Conservation (phyloP, 2,113 vertebrate species). For the Plestiodon gilberti region DNA sequence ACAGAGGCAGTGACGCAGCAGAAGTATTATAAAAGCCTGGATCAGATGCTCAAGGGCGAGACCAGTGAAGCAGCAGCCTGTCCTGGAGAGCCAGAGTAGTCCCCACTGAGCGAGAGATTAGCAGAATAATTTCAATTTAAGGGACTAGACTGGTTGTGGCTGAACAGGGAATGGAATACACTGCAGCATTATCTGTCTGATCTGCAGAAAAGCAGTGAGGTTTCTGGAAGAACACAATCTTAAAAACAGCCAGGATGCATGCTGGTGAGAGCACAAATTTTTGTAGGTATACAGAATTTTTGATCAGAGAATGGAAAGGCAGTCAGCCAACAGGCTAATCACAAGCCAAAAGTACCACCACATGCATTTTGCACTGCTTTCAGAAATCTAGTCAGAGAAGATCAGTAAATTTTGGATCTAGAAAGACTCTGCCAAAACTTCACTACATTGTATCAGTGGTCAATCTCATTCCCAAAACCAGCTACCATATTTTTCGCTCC, state of each 20-base stretch:
- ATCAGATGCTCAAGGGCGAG: background rate
- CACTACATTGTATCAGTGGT: too few relatives aligned
- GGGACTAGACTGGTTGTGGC: background rate
- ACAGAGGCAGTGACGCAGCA: background rate
- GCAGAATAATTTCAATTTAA: background rate
- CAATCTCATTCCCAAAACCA: background rate
- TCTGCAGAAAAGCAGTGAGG: background rate
- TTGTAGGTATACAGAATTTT: too few relatives aligned
- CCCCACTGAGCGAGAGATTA: background rate
- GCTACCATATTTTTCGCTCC: too few relatives aligned
- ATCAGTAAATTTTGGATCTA: too few relatives aligned
- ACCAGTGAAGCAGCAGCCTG: background rate
- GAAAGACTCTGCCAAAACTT: too few relatives aligned
- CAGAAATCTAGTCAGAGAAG: too few relatives aligned
- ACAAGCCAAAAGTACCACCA: background rate
- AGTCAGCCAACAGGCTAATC: too few relatives aligned
- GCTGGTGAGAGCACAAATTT: too few relatives aligned
- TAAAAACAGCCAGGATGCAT: too few relatives aligned
- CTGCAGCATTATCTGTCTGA: background rate
- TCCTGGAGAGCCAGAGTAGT: background rate
- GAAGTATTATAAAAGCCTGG: background rate
- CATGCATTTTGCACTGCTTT: background rate
- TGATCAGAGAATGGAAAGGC: too few relatives aligned
- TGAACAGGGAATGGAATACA: background rate
- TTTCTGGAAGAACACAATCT: background rate